A percentile compares a stretch with the other conserved stretches of the same genome.
Evolutionary conservation across 2,888 invertebrate species (phyloP).

Genomic region (Auanema sp.): DNA sequence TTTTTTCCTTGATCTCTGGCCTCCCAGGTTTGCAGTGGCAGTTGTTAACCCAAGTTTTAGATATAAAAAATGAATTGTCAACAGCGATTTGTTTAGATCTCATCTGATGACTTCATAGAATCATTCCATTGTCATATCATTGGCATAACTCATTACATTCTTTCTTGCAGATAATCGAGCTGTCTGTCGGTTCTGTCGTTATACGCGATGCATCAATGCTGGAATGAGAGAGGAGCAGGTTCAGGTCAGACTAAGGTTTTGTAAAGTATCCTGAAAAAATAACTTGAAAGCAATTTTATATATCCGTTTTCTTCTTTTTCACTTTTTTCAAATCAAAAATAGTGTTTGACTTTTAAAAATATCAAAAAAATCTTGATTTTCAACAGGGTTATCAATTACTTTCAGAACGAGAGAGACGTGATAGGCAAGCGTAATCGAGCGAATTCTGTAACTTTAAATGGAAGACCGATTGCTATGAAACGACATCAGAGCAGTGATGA

Average conservation of each 20-base stretch:
- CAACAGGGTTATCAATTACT: background rate
- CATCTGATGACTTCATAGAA: slow-evolving; percentile 2
- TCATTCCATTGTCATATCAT: background rate
- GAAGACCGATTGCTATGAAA: slow-evolving; percentile 11
- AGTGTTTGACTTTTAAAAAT: background rate
- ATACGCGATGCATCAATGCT: slow-evolving; percentile 54
- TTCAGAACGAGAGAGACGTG: slow-evolving; percentile 44
- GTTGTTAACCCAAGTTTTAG: no score
- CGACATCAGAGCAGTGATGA: slow-evolving; percentile 24
- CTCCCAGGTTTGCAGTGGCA: background rate
- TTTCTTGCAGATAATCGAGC: slow-evolving; percentile 58
- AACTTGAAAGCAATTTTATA: background rate
- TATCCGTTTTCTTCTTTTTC: no score
- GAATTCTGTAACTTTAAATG: slow-evolving; percentile 13
- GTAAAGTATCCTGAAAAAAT: background rate
- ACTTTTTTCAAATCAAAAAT: no score
- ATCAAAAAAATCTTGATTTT: background rate
- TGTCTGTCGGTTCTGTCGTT: slow-evolving; percentile 62
- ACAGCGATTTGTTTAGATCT: no score
- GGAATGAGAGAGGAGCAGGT: slow-evolving; percentile 62
- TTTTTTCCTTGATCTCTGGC: background rate
- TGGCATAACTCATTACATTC: background rate
- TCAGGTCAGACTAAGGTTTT: slow-evolving; percentile 12
- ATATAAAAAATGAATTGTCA: slow-evolving; percentile 3
- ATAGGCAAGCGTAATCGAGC: slow-evolving; percentile 35